phyloP scores from a whole-genome alignment of 53 echinoderm and acorn worm genomes.

The Actinopyga echinites region DNA sequence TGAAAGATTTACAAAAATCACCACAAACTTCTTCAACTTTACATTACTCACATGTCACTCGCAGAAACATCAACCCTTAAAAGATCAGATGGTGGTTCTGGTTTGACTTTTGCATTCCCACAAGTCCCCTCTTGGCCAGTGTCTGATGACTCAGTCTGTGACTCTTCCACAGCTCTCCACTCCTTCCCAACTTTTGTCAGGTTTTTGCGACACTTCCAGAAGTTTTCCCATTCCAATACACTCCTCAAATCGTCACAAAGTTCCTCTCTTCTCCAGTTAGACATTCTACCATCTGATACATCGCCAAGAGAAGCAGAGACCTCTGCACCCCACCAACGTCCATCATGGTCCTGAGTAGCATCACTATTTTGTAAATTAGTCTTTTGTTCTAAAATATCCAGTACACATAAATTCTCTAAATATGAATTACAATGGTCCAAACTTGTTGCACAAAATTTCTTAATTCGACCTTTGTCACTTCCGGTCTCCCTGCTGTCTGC shows the following conservation, averaged over 20 bases:
- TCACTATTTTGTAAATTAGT: background rate
- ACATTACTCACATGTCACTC: no score
- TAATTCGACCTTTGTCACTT: background rate
- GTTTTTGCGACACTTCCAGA: background rate
- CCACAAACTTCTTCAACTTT: background rate
- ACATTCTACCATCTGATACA: background rate
- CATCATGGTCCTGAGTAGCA: background rate
- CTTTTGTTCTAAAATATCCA: background rate
- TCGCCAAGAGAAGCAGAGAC: background rate
- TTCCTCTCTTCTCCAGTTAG: background rate
- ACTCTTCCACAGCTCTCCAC: background rate
- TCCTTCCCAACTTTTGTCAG: background rate
- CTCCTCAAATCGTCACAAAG: background rate
- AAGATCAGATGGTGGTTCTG: no score
- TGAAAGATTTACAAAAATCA: background rate
- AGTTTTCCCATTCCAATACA: conserved; percentile 4
- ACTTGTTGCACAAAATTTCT: background rate
- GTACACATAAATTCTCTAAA: background rate
- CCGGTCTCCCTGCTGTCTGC: background rate
- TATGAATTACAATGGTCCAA: background rate
- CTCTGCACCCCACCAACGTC: conserved; percentile 5
- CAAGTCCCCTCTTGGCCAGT: no score
- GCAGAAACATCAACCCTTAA: no score
- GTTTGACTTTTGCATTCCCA: no score
- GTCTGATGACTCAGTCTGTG: no score